These are phyloP conservation scores for Ptychodera flava DNA, from an alignment of 35 echinoderm and acorn worm species.

Conservation along the genomic window DNA sequence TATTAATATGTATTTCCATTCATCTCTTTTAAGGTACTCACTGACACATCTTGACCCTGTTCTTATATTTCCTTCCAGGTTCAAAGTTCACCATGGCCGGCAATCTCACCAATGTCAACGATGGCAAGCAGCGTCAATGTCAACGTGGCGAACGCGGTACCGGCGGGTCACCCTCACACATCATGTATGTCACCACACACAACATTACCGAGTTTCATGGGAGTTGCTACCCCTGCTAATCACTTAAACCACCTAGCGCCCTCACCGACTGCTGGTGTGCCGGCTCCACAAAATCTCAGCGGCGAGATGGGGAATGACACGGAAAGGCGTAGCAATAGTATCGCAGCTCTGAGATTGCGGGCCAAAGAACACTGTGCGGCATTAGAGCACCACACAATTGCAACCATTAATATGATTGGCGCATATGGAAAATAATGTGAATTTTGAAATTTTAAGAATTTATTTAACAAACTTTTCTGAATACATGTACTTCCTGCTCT, in stretches of 20 bases:
- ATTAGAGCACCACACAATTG: background rate
- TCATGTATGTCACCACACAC: conserved; percentile 80
- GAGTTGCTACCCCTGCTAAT: conserved; percentile 45
- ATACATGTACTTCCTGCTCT: background rate
- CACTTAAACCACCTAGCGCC: conserved; percentile 42
- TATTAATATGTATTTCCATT: no score
- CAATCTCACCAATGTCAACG: conserved; percentile 12
- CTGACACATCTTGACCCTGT: no score
- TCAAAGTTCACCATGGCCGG: conserved; percentile 74
- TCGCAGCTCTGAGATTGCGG: conserved; percentile 81
- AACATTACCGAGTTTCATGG: conserved; percentile 92
- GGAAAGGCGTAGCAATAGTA: conserved; percentile 78
- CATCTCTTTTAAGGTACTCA: no score
- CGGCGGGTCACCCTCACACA: conserved; percentile 59
- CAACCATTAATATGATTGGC: conserved; percentile 73
- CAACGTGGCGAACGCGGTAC: conserved; percentile 31
- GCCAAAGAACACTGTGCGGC: conserved; percentile 93
- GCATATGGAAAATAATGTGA: conserved; percentile 42
- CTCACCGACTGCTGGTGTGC: conserved; percentile 12
- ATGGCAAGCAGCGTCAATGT: conserved; percentile 55
- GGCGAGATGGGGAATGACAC: conserved; percentile 42
- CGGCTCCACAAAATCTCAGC: no score
- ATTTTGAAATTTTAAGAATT: no score
- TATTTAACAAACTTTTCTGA: no score
- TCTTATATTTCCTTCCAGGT: conserved; percentile 59